These are phyloP conservation scores for Saxidomus purpurata DNA, from an alignment of 1,140 invertebrate species.

Conservation along the genomic window DNA sequence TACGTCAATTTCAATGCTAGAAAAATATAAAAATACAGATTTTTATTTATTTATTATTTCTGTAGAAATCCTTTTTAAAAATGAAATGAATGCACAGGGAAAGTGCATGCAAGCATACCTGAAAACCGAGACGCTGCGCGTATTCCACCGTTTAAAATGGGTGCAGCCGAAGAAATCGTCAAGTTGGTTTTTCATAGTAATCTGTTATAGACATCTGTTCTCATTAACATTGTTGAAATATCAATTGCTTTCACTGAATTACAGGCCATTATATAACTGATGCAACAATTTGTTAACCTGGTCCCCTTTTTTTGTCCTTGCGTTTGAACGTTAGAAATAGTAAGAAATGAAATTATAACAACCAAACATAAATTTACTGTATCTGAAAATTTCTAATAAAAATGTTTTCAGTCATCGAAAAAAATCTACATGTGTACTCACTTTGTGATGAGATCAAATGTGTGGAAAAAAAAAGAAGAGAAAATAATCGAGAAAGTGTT, in stretches of 20 bases:
- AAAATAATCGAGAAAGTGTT: not conserved
- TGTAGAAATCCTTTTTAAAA: too few relatives aligned
- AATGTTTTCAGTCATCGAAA: too few relatives aligned
- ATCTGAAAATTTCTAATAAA: too few relatives aligned
- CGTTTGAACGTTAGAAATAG: too few relatives aligned
- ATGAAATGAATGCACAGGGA: too few relatives aligned
- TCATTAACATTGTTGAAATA: slow-evolving; percentile 13
- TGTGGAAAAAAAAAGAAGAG: not conserved
- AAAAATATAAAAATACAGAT: too few relatives aligned
- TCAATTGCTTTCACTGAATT: not conserved
- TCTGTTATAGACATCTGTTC: not conserved
- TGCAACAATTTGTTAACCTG: not conserved
- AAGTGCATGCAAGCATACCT: not conserved
- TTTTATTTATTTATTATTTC: too few relatives aligned
- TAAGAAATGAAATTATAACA: too few relatives aligned
- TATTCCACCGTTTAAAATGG: not conserved
- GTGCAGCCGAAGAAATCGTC: not conserved
- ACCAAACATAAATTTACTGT: too few relatives aligned
- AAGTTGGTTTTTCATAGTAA: not conserved
- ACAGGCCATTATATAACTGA: not conserved
- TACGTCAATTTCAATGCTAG: too few relatives aligned
- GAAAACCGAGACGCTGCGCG: not conserved
- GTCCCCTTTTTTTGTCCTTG: not conserved
- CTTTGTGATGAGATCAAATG: too few relatives aligned
- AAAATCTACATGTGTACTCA: too few relatives aligned